A percentile compares a stretch with the other conserved stretches of the same genome.
phyloP scores from a whole-genome alignment of 1,140 invertebrate genomes.

The Propsilocerus akamusi region DNA sequence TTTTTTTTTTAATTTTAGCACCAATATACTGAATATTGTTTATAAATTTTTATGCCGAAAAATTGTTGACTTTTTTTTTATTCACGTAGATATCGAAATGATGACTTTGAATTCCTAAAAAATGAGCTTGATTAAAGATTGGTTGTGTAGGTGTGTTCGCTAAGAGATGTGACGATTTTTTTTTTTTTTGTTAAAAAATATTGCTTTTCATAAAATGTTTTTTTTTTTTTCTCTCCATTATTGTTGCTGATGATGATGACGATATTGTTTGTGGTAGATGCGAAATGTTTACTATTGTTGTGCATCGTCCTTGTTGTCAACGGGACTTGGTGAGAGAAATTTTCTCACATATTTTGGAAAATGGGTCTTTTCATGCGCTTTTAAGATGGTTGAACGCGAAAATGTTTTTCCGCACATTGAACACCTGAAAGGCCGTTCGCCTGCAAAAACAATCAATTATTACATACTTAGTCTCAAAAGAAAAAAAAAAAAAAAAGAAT shows the following conservation, averaged over 20 bases:
- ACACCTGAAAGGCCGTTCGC: slow-evolving; percentile 75
- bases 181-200: neutral
- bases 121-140: too few relatives aligned
- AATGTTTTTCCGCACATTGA: slow-evolving; percentile 76
- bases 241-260: slow-evolving; percentile 10
- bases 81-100: too few relatives aligned
- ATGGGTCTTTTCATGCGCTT: slow-evolving; percentile 82
- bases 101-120: too few relatives aligned
- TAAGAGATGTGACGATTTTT: too few relatives aligned
- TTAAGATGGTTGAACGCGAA: slow-evolving; percentile 71
- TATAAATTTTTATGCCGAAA: too few relatives aligned
- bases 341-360: slow-evolving; percentile 76
- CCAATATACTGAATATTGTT: too few relatives aligned
- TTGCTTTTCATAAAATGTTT: slow-evolving; percentile 1
- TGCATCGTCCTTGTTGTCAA: slow-evolving; percentile 61
- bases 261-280: slow-evolving; percentile 19
- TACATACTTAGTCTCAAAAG: neutral
- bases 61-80: too few relatives aligned
- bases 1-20: too few relatives aligned
- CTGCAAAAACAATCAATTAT: slow-evolving; percentile 14
- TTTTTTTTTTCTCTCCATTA: slow-evolving; percentile 10
- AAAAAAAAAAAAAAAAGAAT: neutral
- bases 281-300: slow-evolving; percentile 33
- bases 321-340: slow-evolving; percentile 64
- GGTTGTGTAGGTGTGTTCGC: too few relatives aligned